Conservation (phyloP, 1,140 invertebrate genomes). For the Aphidius gifuensis region DNA sequence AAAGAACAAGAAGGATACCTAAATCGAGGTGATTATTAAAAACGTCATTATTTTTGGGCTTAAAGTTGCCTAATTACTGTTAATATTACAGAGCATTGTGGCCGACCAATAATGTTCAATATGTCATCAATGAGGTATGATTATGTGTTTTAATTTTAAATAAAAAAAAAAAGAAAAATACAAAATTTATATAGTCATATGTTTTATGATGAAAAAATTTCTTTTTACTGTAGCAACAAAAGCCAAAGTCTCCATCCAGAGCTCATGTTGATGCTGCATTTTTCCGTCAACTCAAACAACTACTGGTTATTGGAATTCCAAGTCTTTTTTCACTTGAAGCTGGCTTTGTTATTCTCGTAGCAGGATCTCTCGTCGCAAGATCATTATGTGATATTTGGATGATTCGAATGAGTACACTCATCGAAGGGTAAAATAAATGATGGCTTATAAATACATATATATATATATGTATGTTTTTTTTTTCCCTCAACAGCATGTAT, state of each 20-base stretch:
- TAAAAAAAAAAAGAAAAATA: neutral
- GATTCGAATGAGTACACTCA: slow-evolving; percentile 87
- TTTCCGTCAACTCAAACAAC: slow-evolving; percentile 70
- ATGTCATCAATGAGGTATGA: slow-evolving; percentile 67
- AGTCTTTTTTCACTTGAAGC: slow-evolving; percentile 70
- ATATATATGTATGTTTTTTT: slow-evolving; percentile 2
- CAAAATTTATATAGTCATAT: neutral
- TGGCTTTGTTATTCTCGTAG: slow-evolving; percentile 79
- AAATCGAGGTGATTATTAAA: slow-evolving; percentile 39
- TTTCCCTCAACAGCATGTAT: slow-evolving; percentile 22
- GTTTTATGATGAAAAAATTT: neutral
- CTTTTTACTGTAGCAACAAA: slow-evolving; percentile 50
- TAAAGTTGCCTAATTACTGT: slow-evolving; percentile 18
- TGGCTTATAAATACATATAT: slow-evolving; percentile 14
- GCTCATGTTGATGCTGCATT: slow-evolving; percentile 86
- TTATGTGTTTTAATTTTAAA: neutral
- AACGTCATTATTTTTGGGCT: slow-evolving; percentile 15
- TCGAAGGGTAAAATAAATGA: slow-evolving; percentile 74
- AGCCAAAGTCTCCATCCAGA: slow-evolving; percentile 62
- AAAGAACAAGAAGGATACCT: slow-evolving; percentile 45
- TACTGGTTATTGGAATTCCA: slow-evolving; percentile 84
- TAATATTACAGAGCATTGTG: slow-evolving; percentile 38
- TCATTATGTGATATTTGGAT: slow-evolving; percentile 97
- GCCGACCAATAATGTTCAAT: slow-evolving; percentile 65
- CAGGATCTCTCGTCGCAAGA: slow-evolving; percentile 75